phyloP scores from a whole-genome alignment of 2,797 vertebrate species.

The Channallabes apus region DNA sequence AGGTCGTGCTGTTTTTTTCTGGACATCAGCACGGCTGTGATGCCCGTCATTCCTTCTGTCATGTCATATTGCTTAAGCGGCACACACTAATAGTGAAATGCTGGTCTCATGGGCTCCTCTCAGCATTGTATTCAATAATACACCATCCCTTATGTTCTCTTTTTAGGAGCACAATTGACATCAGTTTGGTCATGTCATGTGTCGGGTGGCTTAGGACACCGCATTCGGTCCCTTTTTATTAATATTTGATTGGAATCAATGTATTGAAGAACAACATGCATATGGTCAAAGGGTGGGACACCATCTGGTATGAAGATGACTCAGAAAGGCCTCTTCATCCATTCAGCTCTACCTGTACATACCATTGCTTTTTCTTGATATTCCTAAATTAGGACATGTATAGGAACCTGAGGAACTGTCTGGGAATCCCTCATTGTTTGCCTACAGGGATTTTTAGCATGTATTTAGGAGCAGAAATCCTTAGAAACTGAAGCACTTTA shows the following conservation, averaged over 20 bases:
- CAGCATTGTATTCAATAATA: not conserved
- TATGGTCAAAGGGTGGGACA: slow-evolving; percentile 34
- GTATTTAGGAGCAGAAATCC: slow-evolving; percentile 25
- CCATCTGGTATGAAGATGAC: slow-evolving; percentile 38
- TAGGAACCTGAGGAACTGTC: slow-evolving; percentile 10
- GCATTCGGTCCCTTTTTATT: slow-evolving; percentile 57
- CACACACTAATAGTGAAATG: too few relatives aligned
- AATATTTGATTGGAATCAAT: slow-evolving; percentile 69
- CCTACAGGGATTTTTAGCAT: slow-evolving; percentile 27
- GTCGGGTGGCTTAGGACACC: slow-evolving; percentile 41
- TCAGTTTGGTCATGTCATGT: not conserved
- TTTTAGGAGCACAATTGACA: slow-evolving; percentile 1
- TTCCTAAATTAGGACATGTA: slow-evolving; percentile 8
- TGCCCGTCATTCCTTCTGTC: too few relatives aligned
- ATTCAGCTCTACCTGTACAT: not conserved
- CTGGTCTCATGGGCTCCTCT: too few relatives aligned
- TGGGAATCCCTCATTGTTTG: slow-evolving; percentile 1
- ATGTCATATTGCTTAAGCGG: too few relatives aligned
- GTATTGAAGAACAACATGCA: slow-evolving; percentile 52
- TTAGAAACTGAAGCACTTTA: slow-evolving; percentile 27
- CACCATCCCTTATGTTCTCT: not conserved
- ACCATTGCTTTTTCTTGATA: not conserved
- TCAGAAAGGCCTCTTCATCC: slow-evolving; percentile 35
- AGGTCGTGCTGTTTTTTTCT: too few relatives aligned
- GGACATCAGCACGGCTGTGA: too few relatives aligned